A percentile compares a stretch with the other conserved stretches of the same genome.
Evolutionary conservation across 1,140 invertebrate genomes (phyloP).

Genomic region (Vollenhovia emeryi): DNA sequence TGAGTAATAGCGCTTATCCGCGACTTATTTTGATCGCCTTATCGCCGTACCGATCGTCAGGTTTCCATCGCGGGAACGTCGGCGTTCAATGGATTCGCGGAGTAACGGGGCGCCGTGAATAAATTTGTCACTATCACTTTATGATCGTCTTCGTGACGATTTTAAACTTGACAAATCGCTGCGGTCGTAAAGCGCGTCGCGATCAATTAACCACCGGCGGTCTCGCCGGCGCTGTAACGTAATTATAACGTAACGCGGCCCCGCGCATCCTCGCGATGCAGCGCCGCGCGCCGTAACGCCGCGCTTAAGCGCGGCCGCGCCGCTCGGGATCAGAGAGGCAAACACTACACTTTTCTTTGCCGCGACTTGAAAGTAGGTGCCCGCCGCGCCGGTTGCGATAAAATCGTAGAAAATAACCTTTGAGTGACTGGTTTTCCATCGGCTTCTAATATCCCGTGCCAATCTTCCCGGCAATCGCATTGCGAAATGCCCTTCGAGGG

Average conservation of each 20-base stretch:
- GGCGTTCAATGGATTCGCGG: not conserved
- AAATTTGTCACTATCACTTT: not conserved
- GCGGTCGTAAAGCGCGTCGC: not conserved
- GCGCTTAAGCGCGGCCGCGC: not conserved
- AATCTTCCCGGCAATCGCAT: slow-evolving; percentile 66
- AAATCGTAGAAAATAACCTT: slow-evolving; percentile 65
- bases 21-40: slow-evolving; percentile 10
- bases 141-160: slow-evolving; percentile 14
- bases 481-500: slow-evolving; percentile 71
- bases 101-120: not conserved
- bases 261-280: not conserved
- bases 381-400: slow-evolving; percentile 32
- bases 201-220: slow-evolving; percentile 24
- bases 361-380: slow-evolving; percentile 51
- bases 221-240: slow-evolving; percentile 10
- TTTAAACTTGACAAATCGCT: slow-evolving; percentile 19
- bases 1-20: not conserved
- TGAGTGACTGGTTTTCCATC: slow-evolving; percentile 68
- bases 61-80: not conserved
- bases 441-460: slow-evolving; percentile 59
- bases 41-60: not conserved
- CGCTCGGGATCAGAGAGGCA: not conserved
- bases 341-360: slow-evolving; percentile 26
- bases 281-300: too few relatives aligned
- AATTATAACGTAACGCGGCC: slow-evolving; percentile 1